Evolutionary conservation across 2,888 invertebrate species (phyloP).

Genomic region (Homarus gammarus): DNA sequence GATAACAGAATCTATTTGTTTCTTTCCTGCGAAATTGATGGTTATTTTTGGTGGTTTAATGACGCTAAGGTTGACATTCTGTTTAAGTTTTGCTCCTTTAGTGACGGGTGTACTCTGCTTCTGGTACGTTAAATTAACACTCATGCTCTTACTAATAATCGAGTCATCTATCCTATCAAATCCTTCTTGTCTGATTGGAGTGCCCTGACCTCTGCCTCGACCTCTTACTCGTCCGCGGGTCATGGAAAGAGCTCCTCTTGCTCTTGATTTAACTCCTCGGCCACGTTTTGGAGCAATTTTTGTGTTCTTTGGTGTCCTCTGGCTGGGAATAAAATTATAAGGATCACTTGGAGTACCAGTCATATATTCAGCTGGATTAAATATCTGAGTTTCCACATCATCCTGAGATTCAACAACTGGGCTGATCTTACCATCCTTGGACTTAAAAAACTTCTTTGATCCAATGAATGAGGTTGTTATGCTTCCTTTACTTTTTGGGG

Average conservation of each 20-base stretch:
- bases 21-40: neutral
- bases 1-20: slow-evolving; percentile 22
- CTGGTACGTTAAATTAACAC: neutral
- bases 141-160: neutral
- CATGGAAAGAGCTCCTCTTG: neutral
- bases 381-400: slow-evolving; percentile 9
- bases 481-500: neutral
- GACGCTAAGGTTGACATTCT: slow-evolving; percentile 22
- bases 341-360: slow-evolving; percentile 15
- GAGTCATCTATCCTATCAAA: neutral
- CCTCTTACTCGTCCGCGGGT: slow-evolving; percentile 36
- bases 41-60: slow-evolving; percentile 16
- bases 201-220: slow-evolving; percentile 27
- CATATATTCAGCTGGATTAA: neutral
- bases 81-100: neutral
- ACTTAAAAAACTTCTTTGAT: slow-evolving; percentile 37
- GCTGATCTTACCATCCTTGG: neutral
- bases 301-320: slow-evolving; percentile 39
- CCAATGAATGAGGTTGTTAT: neutral
- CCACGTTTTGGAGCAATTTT: neutral
- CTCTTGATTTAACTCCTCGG: neutral
- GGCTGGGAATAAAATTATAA: slow-evolving; percentile 54
- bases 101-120: slow-evolving; percentile 38
- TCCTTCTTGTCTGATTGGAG: neutral
- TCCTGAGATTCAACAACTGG: neutral